Evolutionary conservation across 2,888 invertebrate species (phyloP).

Genomic region (Agrilus biguttatus): DNA sequence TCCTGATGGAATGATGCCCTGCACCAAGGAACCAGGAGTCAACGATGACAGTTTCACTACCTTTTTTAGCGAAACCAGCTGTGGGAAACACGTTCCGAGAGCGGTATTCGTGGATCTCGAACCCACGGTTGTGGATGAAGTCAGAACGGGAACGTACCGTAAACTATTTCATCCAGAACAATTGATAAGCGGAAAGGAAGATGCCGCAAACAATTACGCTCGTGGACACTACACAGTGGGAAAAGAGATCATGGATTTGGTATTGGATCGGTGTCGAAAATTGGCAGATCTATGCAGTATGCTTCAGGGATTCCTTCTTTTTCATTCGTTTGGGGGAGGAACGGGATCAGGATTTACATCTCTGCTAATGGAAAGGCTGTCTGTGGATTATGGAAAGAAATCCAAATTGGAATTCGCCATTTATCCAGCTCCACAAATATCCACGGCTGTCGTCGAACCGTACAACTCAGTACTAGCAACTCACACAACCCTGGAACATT

Average conservation of each 20-base stretch:
- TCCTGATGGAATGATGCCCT: slow-evolving; percentile 35
- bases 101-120: slow-evolving; percentile 53
- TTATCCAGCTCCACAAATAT: slow-evolving; percentile 77
- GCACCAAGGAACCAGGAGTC: slow-evolving; percentile 30
- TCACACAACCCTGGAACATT: slow-evolving; percentile 44
- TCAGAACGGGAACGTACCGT: slow-evolving; percentile 58
- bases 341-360: slow-evolving; percentile 90
- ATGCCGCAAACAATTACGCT: slow-evolving; percentile 76
- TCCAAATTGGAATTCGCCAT: slow-evolving; percentile 87
- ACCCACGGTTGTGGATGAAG: slow-evolving; percentile 45
- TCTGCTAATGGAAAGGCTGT: slow-evolving; percentile 79
- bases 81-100: slow-evolving; percentile 45
- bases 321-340: slow-evolving; percentile 87
- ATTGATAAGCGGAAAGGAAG: slow-evolving; percentile 75
- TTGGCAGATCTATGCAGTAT: slow-evolving; percentile 63
- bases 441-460: slow-evolving; percentile 39
- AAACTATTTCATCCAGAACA: slow-evolving; percentile 84
- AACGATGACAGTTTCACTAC: slow-evolving; percentile 25
- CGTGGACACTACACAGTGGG: slow-evolving; percentile 71
- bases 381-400: slow-evolving; percentile 87
- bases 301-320: slow-evolving; percentile 74
- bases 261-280: slow-evolving; percentile 51
- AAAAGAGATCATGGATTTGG: slow-evolving; percentile 53
- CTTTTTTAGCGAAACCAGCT: slow-evolving; percentile 29
- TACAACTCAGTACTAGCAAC: slow-evolving; percentile 48